phyloP scores from a whole-genome alignment of 1,140 invertebrate species.

The Solenopsis invicta region DNA sequence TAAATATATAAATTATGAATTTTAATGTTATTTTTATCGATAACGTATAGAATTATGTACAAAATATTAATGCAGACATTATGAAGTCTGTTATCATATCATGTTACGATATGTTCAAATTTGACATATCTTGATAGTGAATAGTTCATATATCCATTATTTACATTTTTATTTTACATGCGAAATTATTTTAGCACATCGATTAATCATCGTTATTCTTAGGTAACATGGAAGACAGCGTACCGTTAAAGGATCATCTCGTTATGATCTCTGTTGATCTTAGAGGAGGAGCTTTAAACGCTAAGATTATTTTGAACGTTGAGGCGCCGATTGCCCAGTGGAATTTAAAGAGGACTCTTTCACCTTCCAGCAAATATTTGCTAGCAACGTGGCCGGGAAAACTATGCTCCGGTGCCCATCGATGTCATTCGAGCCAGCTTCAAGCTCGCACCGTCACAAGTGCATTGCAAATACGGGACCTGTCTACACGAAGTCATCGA shows the following conservation, averaged over 20 bases:
- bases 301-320: conserved; percentile 59
- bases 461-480: conserved; percentile 69
- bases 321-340: conserved; percentile 63
- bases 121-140: not conserved
- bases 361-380: conserved; percentile 74
- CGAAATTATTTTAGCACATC: conserved; percentile 11
- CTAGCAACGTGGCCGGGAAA: conserved; percentile 69
- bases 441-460: conserved; percentile 50
- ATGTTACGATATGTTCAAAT: not conserved
- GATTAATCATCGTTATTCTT: not conserved
- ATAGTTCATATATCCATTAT: not conserved
- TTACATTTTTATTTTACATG: not conserved
- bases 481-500: conserved; percentile 66
- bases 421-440: conserved; percentile 50
- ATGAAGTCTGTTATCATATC: not conserved
- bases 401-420: conserved; percentile 56
- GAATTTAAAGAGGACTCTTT: conserved; percentile 71
- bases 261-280: conserved; percentile 62
- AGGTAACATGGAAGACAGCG: conserved; percentile 1
- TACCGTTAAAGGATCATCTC: conserved; percentile 42
- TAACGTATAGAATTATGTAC: not conserved
- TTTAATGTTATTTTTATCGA: not conserved
- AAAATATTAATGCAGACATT: not conserved
- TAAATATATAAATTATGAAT: not conserved
- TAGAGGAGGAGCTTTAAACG: conserved; percentile 63